A percentile compares a stretch with the other conserved stretches of the same genome.
Conservation (phyloP, 2,797 vertebrate species). For the Uromys caudimaculatus region DNA sequence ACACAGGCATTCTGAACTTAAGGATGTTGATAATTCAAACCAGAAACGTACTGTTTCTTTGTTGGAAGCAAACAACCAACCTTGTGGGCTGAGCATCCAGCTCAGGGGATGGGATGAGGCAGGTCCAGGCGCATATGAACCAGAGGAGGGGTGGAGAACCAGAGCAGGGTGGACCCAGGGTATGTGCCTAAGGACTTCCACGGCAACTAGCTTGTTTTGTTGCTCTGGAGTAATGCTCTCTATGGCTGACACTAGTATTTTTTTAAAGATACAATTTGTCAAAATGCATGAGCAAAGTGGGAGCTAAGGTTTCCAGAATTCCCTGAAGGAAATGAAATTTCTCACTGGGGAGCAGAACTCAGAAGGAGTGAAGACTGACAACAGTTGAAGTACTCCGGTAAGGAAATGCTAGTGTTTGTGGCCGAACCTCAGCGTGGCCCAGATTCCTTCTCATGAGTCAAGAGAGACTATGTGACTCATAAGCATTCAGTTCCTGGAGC, state of each 20-base stretch:
- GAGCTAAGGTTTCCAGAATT: slow-evolving; percentile 36
- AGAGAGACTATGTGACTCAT: neutral
- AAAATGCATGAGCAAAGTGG: neutral
- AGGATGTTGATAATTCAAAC: neutral
- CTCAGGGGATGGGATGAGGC: neutral
- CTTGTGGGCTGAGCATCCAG: accelerated
- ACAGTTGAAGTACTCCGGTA: neutral
- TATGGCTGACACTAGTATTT: neutral
- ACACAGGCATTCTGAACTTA: neutral
- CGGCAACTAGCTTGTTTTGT: neutral
- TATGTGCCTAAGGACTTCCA: neutral
- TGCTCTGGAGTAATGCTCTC: neutral
- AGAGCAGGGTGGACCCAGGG: neutral
- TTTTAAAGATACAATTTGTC: neutral
- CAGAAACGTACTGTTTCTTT: neutral
- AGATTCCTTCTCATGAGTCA: neutral
- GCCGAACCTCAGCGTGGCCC: neutral
- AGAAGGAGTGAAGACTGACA: neutral
- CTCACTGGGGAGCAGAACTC: neutral
- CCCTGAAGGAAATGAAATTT: neutral
- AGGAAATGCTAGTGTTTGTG: neutral
- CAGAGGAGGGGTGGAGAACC: neutral
- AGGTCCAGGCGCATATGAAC: neutral
- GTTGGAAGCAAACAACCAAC: neutral
- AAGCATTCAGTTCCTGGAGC: neutral